Base-by-base conservation (phyloP, 2,113 vertebrate genomes). In the Picathartes gymnocephalus region DNA sequence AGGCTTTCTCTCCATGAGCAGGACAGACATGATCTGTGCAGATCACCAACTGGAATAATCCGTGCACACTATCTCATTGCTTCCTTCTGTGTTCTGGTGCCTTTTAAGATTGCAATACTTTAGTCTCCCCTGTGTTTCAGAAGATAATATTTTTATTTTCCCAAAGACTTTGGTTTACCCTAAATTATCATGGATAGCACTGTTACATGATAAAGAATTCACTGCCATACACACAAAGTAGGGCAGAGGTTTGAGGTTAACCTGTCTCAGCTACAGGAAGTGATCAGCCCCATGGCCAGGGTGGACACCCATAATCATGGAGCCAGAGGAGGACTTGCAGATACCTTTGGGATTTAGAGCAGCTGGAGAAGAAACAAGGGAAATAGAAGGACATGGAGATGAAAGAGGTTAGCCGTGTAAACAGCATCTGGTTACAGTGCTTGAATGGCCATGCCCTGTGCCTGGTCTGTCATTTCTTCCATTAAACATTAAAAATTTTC, bases 341-440 rank as follows among this genome's bases (percentile, higher is more conserved):
- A 1, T 17, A 42, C 11, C 17, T 54, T 37, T 51, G 33, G 17
- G 16, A 37, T 56, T 62, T 53, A 47, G 24, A 27, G 27, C 18
- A 30, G 6, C 15, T 80, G 47, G 12, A 51, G 30, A 60, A 74
- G 14, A 22, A 61, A 14, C 1, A 56, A 45, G 19, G 16, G 37
- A 58, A 50, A 48, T 6, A 53, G 30, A 69, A 24, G 21, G 16
- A 23, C 10, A 50, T 60, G 10, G 9, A 25, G 8, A 20, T 21
- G 33, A 65, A 74, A 50, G 25, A 39, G 4, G 3, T 18, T 30
- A 37, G 11, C 10, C 0, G 0, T 51, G 10, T 31, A 37, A 45
- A 9, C 15, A 81, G 27, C 0, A 0, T 5, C 18, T 45, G 15
- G 22, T 68, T 45, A 47, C 13, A 5, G 8, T 33, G 12, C 15